Evolutionary conservation across 2,888 invertebrate genomes (phyloP).

Genomic region (Imbricaverruca yamaguchii): DNA sequence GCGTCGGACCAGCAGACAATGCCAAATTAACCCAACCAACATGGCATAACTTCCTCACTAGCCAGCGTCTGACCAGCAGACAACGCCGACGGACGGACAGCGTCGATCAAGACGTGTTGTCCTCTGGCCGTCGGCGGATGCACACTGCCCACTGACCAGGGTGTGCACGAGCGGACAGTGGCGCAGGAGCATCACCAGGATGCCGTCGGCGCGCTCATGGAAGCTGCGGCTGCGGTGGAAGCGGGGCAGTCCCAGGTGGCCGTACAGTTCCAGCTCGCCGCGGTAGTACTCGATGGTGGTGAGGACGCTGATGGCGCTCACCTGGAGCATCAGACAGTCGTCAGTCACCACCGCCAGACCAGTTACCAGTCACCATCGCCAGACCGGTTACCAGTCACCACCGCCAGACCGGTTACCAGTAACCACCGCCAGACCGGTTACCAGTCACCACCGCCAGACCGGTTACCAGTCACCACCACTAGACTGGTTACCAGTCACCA

Average conservation of each 20-base stretch:
- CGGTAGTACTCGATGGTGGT: conserved; percentile 55
- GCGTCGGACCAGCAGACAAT: too few relatives aligned
- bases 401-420: too few relatives aligned
- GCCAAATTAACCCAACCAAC: too few relatives aligned
- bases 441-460: too few relatives aligned
- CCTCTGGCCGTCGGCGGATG: conserved; percentile 16
- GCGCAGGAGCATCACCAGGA: conserved; percentile 56
- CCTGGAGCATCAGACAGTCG: conserved; percentile 38
- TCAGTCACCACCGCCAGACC: conserved; percentile 3
- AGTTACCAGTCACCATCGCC: neutral
- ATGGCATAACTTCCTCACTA: too few relatives aligned
- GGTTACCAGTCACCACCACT: too few relatives aligned
- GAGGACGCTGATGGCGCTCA: conserved; percentile 48
- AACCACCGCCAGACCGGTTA: too few relatives aligned
- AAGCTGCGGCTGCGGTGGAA: conserved; percentile 54
- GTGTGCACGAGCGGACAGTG: conserved; percentile 60
- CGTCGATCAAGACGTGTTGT: too few relatives aligned
- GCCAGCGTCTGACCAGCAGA: neutral
- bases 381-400: too few relatives aligned
- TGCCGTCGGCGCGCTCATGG: conserved; percentile 59
- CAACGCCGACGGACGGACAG: too few relatives aligned
- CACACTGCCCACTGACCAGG: conserved; percentile 56
- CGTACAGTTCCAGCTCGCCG: conserved; percentile 56
- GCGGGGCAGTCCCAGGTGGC: conserved; percentile 58
- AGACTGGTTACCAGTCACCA: too few relatives aligned